phyloP scores from a whole-genome alignment of 2,797 vertebrate species.

The Urocyon cinereoargenteus region DNA sequence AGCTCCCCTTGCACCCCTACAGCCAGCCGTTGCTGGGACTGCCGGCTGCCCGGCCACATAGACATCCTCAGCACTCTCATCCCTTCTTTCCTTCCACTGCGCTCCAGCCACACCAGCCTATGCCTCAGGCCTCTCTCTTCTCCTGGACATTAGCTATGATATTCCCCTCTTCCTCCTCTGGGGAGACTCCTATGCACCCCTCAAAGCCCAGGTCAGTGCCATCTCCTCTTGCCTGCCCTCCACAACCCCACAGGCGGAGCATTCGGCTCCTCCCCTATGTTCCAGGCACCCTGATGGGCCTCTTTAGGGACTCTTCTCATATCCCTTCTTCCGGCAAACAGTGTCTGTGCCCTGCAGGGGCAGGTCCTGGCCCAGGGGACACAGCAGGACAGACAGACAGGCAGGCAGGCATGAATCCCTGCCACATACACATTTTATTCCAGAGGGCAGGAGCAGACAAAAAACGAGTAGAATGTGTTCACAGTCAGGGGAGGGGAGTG shows the following conservation, averaged over 20 bases:
- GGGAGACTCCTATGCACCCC: neutral
- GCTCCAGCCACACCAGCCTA: rapidly evolving
- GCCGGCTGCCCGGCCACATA: neutral
- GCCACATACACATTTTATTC: neutral
- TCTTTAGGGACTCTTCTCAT: too few relatives aligned
- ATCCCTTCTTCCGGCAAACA: neutral
- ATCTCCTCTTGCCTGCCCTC: neutral
- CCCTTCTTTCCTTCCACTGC: neutral
- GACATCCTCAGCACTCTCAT: neutral
- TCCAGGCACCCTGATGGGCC: neutral
- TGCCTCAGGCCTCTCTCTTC: neutral
- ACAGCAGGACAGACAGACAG: neutral
- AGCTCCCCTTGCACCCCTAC: neutral
- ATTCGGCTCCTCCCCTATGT: neutral
- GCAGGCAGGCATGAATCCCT: neutral
- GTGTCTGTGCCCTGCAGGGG: rapidly evolving
- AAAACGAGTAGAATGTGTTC: neutral
- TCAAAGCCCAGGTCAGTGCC: neutral
- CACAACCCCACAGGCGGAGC: neutral
- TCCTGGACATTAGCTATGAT: neutral
- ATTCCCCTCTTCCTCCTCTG: neutral
- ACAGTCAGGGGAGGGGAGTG: rapidly evolving
- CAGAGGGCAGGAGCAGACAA: neutral
- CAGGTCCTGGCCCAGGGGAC: neutral
- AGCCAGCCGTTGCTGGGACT: neutral